Evolutionary conservation across 2,113 vertebrate genomes (phyloP), one percentile per base, ranked within the genome.

Genomic region (Peucedramus taeniatus): DNA sequence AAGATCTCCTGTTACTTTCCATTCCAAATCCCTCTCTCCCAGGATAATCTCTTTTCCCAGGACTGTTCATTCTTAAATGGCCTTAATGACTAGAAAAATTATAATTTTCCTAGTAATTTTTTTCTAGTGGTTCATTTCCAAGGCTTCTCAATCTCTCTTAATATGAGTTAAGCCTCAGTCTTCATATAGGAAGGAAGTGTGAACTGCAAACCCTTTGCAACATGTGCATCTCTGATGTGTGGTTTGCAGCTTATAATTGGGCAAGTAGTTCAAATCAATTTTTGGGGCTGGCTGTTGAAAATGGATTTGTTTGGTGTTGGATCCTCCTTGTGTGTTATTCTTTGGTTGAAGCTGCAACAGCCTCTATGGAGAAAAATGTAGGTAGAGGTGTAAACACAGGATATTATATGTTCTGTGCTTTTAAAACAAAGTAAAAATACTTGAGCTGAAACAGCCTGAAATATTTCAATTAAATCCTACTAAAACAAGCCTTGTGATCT

Each of bases 221-320:
- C 14, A 0, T 10, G 5, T 1, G 0, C 44, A 3, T 65, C 3
- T 86, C n/a, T 66, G 31, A 28, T 5, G 4, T 12, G 26, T 51
- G n/a, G 10, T 64, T 85, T 81, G 66, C 22, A n/a, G 37, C 3
- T 21, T 42, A 0, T 10, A 31, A 23, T 4, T 51, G 47, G 54
- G 30, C 16, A 56, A 49, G 39, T 3, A 23, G 21, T 42, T 66
- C 10, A 66, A 23, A 72, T 65, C 0, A 0, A 16, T 71, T 87
- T 92, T 87, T 15, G 33, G n/a, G 22, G 50, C 31, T 40, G 39
- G 19, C 33, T 59, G 47, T 24, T 77, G 35, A 66, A 72, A 80
- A 70, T 10, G 7, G 13, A 15, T 66, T 66, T 61, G 17, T 11
- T 64, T 63, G 37, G 27, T 57, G 18, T 69, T 51, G 33, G 40